Base-by-base conservation (phyloP, 2,888 invertebrate genomes). In the Erebia ligea region DNA sequence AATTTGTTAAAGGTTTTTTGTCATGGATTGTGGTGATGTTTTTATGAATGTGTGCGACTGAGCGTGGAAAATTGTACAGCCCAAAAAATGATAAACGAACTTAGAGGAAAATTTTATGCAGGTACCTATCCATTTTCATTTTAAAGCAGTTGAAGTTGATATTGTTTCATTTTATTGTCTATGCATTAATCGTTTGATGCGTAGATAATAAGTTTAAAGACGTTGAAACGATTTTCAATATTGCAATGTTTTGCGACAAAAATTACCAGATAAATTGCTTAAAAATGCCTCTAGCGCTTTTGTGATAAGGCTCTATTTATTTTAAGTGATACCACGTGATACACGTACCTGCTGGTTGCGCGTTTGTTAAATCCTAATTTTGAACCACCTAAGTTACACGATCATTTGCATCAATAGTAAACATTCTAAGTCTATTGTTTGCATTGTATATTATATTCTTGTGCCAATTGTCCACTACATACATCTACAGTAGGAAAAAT, bases 221-320 rank as follows among this genome's bases (percentile, higher is more conserved):
- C 56, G 42, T 40, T 65, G 54, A 56, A 65, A 65, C 65, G 19
- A 50, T 50, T 63, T 63, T 50, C 21, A 48, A 50, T 63, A 54
- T 11, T 57, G 56, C 45, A 57, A 66, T 56, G 40, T 57, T 42
- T 65, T 42, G 42, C 21, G 45, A 57, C 57, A 42, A 45, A 56
- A 66, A 66, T 45, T 66, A 45, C 13, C 21, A 21, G 17, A 42
- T 2, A 21, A 56, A 42, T 0, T 40, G 42, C 5, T 17, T 15
- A 42, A 65, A 21, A 57, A 21, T 45, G n/a, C 45, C n/a, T 57
- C 17, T 57, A 66, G 4, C 25, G 15, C 4, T 8, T 21, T 66
- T 21, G n/a, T 5, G 6, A 57, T 57, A 66, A 66, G 57, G 66
- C 34, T 40, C 56, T 57, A 19, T 57, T 66, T 66, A 17, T 9